These are phyloP conservation scores for Rana temporaria DNA, from an alignment of 2,113 vertebrate species.

Conservation along the genomic window DNA sequence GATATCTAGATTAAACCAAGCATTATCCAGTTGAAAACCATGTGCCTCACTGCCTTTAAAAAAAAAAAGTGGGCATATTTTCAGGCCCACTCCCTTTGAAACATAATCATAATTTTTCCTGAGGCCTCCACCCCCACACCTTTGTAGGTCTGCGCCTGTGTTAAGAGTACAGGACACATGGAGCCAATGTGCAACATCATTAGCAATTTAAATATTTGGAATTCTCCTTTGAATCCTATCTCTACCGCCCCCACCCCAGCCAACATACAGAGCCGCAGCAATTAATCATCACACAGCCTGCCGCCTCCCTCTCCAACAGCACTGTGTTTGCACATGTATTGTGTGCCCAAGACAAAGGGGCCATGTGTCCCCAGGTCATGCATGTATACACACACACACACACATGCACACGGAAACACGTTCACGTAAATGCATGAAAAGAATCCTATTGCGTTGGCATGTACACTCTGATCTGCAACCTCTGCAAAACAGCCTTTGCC, in stretches of 20 bases:
- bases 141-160: conserved; percentile 38
- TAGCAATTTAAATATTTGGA: conserved; percentile 57
- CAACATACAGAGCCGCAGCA: conserved; percentile 55
- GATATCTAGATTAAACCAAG: neutral
- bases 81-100: conserved; percentile 41
- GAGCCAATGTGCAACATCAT: conserved; percentile 55
- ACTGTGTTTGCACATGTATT: conserved; percentile 58
- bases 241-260: conserved; percentile 56
- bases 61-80: conserved; percentile 4
- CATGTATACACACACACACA: conserved; percentile 47
- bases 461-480: neutral
- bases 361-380: conserved; percentile 40
- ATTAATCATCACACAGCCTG: conserved; percentile 56
- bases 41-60: conserved; percentile 9
- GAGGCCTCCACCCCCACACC: conserved; percentile 41
- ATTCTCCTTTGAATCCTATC: conserved; percentile 55
- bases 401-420: conserved; percentile 9
- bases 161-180: conserved; percentile 55
- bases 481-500: neutral
- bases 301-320: conserved; percentile 49
- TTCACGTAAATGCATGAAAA: conserved; percentile 34
- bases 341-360: conserved; percentile 50
- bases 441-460: conserved; percentile 9
- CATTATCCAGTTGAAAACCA: neutral
- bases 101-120: conserved; percentile 33